phyloP scores from a whole-genome alignment of 2,888 invertebrate genomes.

The Caenorhabditis sp. region DNA sequence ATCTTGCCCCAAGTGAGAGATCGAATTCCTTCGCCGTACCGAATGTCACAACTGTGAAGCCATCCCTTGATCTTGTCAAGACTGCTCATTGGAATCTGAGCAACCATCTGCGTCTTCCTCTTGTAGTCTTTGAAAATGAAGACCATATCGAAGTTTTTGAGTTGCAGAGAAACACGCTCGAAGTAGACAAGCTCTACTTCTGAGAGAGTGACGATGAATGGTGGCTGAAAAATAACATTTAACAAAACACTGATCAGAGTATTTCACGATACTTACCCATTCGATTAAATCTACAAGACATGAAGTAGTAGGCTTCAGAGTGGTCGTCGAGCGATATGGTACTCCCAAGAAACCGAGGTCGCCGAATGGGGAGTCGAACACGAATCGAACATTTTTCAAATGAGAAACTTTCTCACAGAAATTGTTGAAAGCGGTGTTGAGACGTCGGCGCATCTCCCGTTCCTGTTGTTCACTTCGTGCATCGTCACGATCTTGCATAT shows the following conservation, averaged over 20 bases:
- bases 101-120: slow-evolving; percentile 95
- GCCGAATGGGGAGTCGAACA: slow-evolving; percentile 98
- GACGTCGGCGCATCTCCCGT: slow-evolving; percentile 94
- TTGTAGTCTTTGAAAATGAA: slow-evolving; percentile 99
- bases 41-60: slow-evolving; percentile 91
- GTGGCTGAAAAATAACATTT: slow-evolving; percentile 87
- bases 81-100: slow-evolving; percentile 99
- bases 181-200: slow-evolving; percentile 99
- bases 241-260: too few species aligned
- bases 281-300: slow-evolving; percentile 97
- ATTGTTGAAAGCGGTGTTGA: slow-evolving; percentile 97
- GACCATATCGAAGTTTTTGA: slow-evolving; percentile 99
- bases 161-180: slow-evolving; percentile 98
- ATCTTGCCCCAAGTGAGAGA: slow-evolving; percentile 99
- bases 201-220: slow-evolving; percentile 94
- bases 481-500: slow-evolving; percentile 99
- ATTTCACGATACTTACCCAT: slow-evolving; percentile 86
- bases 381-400: slow-evolving; percentile 96
- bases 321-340: slow-evolving; percentile 88
- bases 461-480: slow-evolving; percentile 98
- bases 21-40: slow-evolving; percentile 98
- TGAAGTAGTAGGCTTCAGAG: slow-evolving; percentile 95
- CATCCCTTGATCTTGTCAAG: slow-evolving; percentile 94
- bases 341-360: slow-evolving; percentile 98
- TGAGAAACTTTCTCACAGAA: slow-evolving; percentile 96